These are phyloP conservation scores for Melozone crissalis DNA, from an alignment of 2,113 vertebrate genomes.

Conservation along the genomic window DNA sequence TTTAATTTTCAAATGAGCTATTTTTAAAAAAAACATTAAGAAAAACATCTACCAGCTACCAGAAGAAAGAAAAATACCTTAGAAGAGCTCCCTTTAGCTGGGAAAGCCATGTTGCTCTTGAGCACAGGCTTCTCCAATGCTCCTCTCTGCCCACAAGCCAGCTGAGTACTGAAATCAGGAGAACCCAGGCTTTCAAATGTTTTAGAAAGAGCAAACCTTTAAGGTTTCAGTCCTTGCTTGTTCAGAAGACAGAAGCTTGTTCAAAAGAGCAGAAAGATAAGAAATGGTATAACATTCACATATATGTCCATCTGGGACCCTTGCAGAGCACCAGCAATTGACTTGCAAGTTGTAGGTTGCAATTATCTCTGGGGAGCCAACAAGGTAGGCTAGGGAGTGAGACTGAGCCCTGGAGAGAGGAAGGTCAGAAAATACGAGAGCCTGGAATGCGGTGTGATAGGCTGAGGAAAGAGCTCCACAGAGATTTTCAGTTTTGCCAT, in stretches of 20 bases:
- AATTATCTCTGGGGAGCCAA: neutral
- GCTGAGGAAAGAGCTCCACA: accelerated
- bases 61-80: neutral
- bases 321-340: neutral
- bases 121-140: neutral
- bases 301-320: neutral
- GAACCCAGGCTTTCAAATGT: neutral
- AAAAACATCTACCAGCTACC: neutral
- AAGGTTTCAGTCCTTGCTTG: conserved; percentile 35
- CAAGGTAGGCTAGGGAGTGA: neutral
- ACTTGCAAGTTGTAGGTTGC: neutral
- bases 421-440: neutral
- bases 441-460: neutral
- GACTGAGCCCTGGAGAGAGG: neutral
- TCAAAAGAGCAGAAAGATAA: conserved; percentile 24
- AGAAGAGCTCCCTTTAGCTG: neutral
- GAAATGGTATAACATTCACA: conserved; percentile 20
- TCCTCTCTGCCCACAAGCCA: neutral
- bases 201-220: conserved; percentile 15
- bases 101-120: neutral
- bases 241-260: conserved; percentile 52
- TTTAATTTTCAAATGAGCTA: conserved; percentile 2
- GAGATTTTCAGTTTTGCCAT: neutral
- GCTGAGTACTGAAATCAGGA: neutral
- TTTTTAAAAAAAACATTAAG: neutral